These are phyloP conservation scores for Noctua pronuba DNA, from an alignment of 2,888 invertebrate genomes.

Conservation along the genomic window DNA sequence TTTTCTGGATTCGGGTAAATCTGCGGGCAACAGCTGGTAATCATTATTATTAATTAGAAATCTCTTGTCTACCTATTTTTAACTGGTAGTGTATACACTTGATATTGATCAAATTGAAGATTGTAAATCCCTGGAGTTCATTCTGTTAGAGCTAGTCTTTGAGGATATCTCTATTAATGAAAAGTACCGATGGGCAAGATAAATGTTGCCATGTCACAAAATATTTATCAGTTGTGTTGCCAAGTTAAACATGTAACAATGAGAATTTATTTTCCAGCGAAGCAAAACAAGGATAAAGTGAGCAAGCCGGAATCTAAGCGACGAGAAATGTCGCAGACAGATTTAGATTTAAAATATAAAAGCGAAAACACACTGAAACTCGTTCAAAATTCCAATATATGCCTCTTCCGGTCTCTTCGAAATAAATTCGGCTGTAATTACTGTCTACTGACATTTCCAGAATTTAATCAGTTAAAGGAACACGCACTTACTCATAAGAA, in stretches of 20 bases:
- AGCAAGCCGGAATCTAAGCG: not conserved
- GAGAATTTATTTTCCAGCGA: constrained; percentile 40
- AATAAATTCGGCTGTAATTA: constrained; percentile 76
- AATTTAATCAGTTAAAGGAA: constrained; percentile 70
- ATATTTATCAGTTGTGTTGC: not conserved
- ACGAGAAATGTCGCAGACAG: constrained; percentile 15
- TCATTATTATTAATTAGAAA: too few relatives aligned
- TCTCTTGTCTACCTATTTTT: not conserved
- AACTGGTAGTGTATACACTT: not conserved
- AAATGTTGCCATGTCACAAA: constrained; percentile 10
- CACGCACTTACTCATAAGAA: constrained; percentile 71
- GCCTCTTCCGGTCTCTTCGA: constrained; percentile 75
- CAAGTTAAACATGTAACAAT: not conserved
- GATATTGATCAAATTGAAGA: too few relatives aligned
- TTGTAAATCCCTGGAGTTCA: not conserved
- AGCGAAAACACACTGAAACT: constrained; percentile 77
- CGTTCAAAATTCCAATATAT: constrained; percentile 78
- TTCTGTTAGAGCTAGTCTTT: not conserved
- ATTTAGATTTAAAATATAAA: constrained; percentile 31
- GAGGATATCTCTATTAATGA: not conserved
- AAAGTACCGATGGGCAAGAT: not conserved
- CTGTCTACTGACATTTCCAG: constrained; percentile 72
- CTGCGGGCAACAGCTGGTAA: too few relatives aligned
- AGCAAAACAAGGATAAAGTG: not conserved
- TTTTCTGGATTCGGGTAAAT: too few relatives aligned